A percentile compares a stretch with the other conserved stretches of the same genome.
Conservation (phyloP, 2,113 vertebrate species). For the Brienomyrus longianalis region DNA sequence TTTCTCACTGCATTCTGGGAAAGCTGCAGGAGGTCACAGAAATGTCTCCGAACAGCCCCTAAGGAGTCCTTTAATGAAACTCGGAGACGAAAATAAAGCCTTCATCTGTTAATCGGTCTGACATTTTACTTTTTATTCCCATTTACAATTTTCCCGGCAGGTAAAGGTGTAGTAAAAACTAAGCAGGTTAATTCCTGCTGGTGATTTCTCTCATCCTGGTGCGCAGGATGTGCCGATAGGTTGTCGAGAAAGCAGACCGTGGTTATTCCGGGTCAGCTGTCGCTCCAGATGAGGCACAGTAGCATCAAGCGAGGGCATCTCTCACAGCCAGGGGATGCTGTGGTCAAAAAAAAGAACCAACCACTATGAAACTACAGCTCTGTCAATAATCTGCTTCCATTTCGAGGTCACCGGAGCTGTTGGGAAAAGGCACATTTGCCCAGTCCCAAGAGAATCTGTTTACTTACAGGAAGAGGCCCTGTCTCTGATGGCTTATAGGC, state of each 20-base stretch:
- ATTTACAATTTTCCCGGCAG: background rate
- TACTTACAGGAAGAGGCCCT: background rate
- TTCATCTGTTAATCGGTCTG: background rate
- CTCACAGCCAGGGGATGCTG: background rate
- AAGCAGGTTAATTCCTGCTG: background rate
- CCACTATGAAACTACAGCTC: background rate
- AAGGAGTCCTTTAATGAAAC: background rate
- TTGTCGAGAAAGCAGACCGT: background rate
- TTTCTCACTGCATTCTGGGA: background rate
- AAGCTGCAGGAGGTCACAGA: background rate
- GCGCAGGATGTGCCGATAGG: background rate
- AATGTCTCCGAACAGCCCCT: background rate
- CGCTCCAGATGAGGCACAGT: background rate
- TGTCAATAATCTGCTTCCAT: background rate
- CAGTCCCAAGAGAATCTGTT: background rate
- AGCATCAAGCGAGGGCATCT: background rate
- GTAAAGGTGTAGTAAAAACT: background rate
- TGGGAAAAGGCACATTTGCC: background rate
- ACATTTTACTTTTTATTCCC: background rate
- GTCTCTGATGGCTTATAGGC: background rate
- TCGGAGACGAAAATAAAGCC: background rate
- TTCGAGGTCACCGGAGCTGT: background rate
- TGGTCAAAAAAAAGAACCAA: background rate
- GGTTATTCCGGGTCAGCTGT: background rate
- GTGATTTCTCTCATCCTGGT: background rate